Conservation (phyloP, 2,113 vertebrate species). For the Rhineura floridana region DNA sequence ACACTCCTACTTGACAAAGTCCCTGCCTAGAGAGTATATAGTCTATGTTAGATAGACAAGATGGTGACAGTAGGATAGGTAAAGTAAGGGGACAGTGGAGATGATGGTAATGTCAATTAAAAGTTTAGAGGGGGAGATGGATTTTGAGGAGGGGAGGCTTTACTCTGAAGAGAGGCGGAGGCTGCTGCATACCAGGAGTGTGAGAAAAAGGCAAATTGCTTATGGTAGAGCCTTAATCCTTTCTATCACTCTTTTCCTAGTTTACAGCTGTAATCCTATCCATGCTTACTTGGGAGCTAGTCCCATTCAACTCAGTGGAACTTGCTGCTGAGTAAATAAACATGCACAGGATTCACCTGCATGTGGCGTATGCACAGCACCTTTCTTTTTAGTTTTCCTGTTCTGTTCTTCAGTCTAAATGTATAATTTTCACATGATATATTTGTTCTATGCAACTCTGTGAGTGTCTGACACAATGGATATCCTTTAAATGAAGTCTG, state of each 20-base stretch:
- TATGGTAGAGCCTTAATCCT: neutral
- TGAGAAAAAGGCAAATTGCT: neutral
- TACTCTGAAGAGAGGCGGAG: neutral
- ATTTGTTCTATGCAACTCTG: neutral
- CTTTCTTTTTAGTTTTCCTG: neutral
- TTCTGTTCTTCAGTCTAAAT: no score
- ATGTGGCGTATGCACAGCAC: neutral
- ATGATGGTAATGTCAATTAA: neutral
- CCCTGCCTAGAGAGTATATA: neutral
- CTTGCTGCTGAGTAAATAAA: neutral
- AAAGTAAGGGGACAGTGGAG: neutral
- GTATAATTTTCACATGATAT: no score
- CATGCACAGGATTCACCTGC: neutral
- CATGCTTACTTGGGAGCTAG: neutral
- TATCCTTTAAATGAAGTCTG: neutral
- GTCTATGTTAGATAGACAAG: neutral
- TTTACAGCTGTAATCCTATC: neutral
- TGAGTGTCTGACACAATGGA: neutral
- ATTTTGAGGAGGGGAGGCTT: neutral
- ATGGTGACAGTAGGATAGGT: no score
- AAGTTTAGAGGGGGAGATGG: no score
- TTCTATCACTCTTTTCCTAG: neutral
- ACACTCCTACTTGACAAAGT: no score
- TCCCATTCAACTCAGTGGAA: neutral
- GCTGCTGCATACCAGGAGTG: neutral